Evolutionary conservation across 2,113 vertebrate genomes (phyloP).

Genomic region (Ctenomys sociabilis): DNA sequence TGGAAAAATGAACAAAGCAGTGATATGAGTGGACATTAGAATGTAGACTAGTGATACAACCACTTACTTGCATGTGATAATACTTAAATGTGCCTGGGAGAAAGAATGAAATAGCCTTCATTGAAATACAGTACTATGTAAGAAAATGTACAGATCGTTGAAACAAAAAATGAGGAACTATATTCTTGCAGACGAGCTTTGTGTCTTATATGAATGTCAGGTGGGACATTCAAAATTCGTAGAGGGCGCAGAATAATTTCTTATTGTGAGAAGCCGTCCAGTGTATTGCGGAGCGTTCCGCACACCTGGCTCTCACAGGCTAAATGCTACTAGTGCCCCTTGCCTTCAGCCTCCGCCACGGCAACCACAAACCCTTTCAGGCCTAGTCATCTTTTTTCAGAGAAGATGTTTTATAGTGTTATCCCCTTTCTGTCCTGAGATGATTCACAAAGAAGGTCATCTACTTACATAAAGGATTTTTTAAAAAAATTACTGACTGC

Average conservation of each 20-base stretch:
- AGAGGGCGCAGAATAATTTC: constrained; percentile 54
- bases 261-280: constrained; percentile 33
- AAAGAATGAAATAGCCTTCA: constrained; percentile 50
- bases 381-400: constrained; percentile 6
- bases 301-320: constrained; percentile 5
- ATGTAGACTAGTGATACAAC: neutral
- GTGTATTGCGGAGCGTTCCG: neutral
- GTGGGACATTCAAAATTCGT: constrained; percentile 67
- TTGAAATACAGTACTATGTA: constrained; percentile 39
- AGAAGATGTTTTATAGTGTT: neutral
- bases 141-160: constrained; percentile 41
- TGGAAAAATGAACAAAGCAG: neutral
- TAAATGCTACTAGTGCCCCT: neutral
- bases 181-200: constrained; percentile 64
- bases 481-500: neutral
- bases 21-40: neutral
- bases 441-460: neutral
- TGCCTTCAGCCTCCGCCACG: fast-evolving
- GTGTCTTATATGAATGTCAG: constrained; percentile 67
- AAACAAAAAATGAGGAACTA: neutral
- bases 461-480: neutral
- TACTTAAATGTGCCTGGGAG: neutral
- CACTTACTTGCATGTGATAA: neutral
- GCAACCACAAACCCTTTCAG: neutral
- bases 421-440: constrained; percentile 27